These are phyloP conservation scores for Hypsopygia costalis DNA, from an alignment of 2,888 invertebrate genomes.

Conservation along the genomic window DNA sequence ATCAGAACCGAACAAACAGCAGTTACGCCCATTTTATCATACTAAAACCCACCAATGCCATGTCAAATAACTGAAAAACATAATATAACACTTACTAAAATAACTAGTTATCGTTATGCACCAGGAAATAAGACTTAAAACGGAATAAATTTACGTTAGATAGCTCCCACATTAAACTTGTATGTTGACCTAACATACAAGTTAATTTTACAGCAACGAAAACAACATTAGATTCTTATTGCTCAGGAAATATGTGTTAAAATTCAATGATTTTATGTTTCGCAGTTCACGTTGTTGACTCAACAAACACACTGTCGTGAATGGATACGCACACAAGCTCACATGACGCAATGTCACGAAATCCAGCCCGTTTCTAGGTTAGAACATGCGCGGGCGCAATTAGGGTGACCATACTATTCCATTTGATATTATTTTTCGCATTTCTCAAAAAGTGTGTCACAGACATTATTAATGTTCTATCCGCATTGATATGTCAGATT, in stretches of 20 bases:
- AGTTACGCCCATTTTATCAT: constrained; percentile 71
- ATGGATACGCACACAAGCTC: constrained; percentile 49
- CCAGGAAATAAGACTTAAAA: not conserved
- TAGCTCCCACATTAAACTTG: not conserved
- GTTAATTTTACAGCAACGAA: constrained; percentile 20
- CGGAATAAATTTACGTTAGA: not conserved
- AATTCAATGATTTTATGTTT: constrained; percentile 18
- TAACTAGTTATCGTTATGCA: not conserved
- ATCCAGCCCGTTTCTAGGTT: constrained; percentile 76
- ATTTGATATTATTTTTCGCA: too few relatives aligned
- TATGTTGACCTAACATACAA: constrained; percentile 27
- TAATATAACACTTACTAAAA: not conserved
- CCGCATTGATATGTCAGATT: too few relatives aligned
- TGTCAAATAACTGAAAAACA: constrained; percentile 39
- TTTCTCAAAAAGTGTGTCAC: too few relatives aligned
- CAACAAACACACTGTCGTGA: constrained; percentile 41
- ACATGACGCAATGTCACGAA: constrained; percentile 64
- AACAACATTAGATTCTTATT: constrained; percentile 20
- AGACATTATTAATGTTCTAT: too few relatives aligned
- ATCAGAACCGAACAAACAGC: constrained; percentile 20
- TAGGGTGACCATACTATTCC: constrained; percentile 37
- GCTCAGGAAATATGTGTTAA: constrained; percentile 19
- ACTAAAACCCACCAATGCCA: constrained; percentile 74
- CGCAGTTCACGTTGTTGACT: constrained; percentile 33
- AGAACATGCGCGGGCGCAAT: constrained; percentile 63